Conservation (phyloP, 2,113 vertebrate genomes). For the Raja brachyura region DNA sequence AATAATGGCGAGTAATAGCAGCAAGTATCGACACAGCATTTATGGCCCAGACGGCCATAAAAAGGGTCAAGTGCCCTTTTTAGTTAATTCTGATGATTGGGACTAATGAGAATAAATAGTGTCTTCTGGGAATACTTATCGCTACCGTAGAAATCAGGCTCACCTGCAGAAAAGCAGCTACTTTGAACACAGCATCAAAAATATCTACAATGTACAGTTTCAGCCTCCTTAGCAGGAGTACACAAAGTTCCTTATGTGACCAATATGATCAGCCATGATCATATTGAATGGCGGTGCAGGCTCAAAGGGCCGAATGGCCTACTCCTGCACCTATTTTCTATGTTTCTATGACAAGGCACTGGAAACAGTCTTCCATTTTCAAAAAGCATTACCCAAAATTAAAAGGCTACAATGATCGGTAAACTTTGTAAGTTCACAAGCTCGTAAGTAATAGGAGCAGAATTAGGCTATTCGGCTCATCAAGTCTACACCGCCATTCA, state of each 20-base stretch:
- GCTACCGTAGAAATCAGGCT: neutral
- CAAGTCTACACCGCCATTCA: too few species aligned
- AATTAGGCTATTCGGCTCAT: too few species aligned
- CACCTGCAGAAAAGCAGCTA: neutral
- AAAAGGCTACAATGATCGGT: neutral
- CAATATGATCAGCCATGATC: too few species aligned
- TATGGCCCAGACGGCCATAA: neutral
- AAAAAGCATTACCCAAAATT: neutral
- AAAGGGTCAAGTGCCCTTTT: neutral
- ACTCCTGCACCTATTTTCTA: too few species aligned
- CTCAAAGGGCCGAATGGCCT: too few species aligned
- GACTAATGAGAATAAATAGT: neutral
- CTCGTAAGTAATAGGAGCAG: too few species aligned
- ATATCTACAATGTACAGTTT: neutral
- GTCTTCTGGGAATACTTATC: neutral
- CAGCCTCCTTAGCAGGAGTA: neutral
- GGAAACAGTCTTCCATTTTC: neutral
- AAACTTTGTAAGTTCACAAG: too few species aligned
- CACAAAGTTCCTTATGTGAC: too few species aligned
- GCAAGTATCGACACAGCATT: neutral
- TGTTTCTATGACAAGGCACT: neutral
- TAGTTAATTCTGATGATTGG: neutral
- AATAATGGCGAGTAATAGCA: neutral
- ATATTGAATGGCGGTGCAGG: too few species aligned
- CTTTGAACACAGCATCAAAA: neutral